Conservation (phyloP, 2,797 vertebrate genomes). For the Falco biarmicus region DNA sequence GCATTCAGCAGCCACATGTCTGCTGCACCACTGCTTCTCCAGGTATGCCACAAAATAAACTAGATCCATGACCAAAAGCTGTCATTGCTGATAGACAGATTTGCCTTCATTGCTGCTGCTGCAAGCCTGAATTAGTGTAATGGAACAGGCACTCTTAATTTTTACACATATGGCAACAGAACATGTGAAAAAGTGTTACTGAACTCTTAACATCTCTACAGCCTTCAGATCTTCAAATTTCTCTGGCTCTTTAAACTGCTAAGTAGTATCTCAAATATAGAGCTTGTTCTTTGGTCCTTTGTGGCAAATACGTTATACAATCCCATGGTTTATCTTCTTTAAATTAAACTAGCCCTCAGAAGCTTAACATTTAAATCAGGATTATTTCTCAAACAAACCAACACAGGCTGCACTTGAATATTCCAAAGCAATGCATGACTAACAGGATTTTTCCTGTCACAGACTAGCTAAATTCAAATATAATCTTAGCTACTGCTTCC, state of each 20-base stretch:
- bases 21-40: background rate
- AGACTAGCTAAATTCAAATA: constrained; percentile 23
- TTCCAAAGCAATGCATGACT: constrained; percentile 56
- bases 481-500: constrained; percentile 35
- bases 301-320: constrained; percentile 6
- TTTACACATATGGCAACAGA: background rate
- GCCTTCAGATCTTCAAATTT: background rate
- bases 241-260: background rate
- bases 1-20: background rate
- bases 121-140: background rate
- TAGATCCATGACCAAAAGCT: background rate
- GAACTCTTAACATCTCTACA: background rate
- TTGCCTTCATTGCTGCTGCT: background rate
- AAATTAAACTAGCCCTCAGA: constrained; percentile 56
- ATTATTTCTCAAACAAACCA: constrained; percentile 43
- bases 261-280: background rate
- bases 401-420: constrained; percentile 45
- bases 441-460: constrained; percentile 20
- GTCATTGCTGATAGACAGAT: background rate
- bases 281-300: constrained; percentile 1
- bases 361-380: constrained; percentile 64
- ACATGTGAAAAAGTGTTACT: background rate
- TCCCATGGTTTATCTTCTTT: constrained; percentile 59
- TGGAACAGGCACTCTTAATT: background rate
- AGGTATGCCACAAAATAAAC: background rate